Evolutionary conservation across 1,140 invertebrate genomes (phyloP), one percentile per base, ranked within the genome.

Genomic region (Psilanteris sp.): DNA sequence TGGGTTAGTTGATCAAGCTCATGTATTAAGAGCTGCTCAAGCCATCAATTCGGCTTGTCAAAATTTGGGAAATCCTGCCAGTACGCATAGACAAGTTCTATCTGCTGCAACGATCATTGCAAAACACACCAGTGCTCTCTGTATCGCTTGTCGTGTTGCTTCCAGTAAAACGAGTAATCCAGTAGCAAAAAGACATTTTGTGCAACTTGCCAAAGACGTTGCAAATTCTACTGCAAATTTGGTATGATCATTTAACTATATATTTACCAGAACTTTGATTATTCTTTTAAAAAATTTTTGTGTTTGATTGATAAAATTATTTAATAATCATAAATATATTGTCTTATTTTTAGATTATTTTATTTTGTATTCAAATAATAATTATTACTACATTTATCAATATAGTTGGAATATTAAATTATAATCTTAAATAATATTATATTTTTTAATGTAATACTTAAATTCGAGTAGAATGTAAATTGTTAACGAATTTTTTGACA

Each of bases 161-260:
- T 98, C 97, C 7, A 94, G 94, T 37, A 96, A 95, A 85, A 98
- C 96, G 1, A 92, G 91, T 41, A 98, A 99, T 88, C 95, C 97
- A 0, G 95, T 96, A 11, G 96, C 96, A 26, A 98, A 98, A 87
- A 89, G 97, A 62, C 97, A 99, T 83, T 99, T 99, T 87, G 97
- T 99, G 9, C 96, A 99, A 83, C 95, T 96, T 61, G 97, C 97
- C 14, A 98, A 98, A 85, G 96, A 98, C 83, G 97, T 99, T 0
- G 98, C 98, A 11, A 98, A 97, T 87, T 96, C 96, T 2, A 99
- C 98, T 1, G 96, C 97, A 0, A 92, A 92, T 74, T 90, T 99
- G 3, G 97, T 73, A 64, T 1, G 66, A 9, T 43, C 13, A 36
- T 36, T 36, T n/a, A 3, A 8, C n/a, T n/a, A n/a, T n/a, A n/a